Evolutionary conservation across 2,797 vertebrate genomes (phyloP).

Genomic region (Enteromius mattozi): DNA sequence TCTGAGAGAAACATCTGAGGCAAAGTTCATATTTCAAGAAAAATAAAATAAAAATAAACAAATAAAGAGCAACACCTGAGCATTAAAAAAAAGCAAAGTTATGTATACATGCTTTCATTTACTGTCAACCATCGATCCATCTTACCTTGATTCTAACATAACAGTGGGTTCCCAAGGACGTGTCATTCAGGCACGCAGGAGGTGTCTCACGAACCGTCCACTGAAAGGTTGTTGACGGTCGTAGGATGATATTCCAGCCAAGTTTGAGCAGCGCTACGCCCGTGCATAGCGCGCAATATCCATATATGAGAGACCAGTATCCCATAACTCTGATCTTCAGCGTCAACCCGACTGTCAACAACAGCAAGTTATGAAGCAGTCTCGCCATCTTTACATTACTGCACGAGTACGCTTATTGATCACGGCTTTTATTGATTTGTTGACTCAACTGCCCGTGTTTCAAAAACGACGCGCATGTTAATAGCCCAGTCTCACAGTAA

Average conservation of each 20-base stretch:
- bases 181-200: conserved; percentile 91
- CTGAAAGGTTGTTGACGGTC: conserved; percentile 87
- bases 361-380: conserved; percentile 78
- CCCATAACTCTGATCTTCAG: conserved; percentile 78
- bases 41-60: background rate
- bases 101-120: background rate
- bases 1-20: background rate
- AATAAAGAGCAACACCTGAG: background rate
- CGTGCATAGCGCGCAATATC: conserved; percentile 87
- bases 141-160: conserved; percentile 96
- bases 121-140: background rate
- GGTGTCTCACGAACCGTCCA: conserved; percentile 85
- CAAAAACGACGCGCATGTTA: conserved; percentile 55
- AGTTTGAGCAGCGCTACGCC: conserved; percentile 88
- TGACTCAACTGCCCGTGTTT: conserved; percentile 56
- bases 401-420: conserved; percentile 65
- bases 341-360: conserved; percentile 77
- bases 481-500: conserved; percentile 58
- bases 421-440: conserved; percentile 61
- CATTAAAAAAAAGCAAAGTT: background rate
- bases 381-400: conserved; percentile 84
- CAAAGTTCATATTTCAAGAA: background rate
- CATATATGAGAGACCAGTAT: conserved; percentile 91
- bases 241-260: conserved; percentile 87
- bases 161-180: conserved; percentile 96